Percentiles rank a stretch among this genome's conserved stretches.
These are phyloP conservation scores for Jacana jacana DNA, from an alignment of 2,113 vertebrate species.

Conservation along the genomic window DNA sequence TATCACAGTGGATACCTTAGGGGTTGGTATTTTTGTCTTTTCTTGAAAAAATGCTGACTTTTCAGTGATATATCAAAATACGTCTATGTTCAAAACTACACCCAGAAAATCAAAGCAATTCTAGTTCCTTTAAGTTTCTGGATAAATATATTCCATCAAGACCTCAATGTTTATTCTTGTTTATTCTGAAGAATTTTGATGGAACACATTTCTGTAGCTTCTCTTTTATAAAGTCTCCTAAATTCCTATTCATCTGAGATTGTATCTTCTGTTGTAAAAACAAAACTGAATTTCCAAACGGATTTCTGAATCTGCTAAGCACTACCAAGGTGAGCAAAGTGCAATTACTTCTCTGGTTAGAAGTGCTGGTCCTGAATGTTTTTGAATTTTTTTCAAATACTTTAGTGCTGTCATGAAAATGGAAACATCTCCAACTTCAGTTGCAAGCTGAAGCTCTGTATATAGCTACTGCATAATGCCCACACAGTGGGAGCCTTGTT, in stretches of 20 bases:
- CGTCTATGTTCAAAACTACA: background rate
- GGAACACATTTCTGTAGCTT: background rate
- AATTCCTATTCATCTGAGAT: background rate
- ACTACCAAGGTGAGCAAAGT: background rate
- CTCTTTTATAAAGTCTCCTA: background rate
- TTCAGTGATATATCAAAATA: background rate
- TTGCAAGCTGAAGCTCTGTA: background rate
- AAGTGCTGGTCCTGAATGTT: background rate
- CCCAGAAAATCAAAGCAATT: background rate
- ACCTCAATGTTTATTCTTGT: background rate
- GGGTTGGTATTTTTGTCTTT: background rate
- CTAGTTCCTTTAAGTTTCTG: background rate
- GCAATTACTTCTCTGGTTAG: background rate
- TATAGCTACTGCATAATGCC: background rate
- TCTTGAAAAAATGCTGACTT: background rate
- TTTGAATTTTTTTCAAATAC: background rate
- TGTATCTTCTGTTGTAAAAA: background rate
- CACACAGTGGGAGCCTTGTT: background rate
- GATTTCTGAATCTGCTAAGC: background rate
- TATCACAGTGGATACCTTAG: background rate
- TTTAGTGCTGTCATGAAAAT: background rate
- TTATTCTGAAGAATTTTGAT: background rate
- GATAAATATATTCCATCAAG: background rate
- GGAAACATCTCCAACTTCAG: background rate
- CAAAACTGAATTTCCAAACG: background rate